These are phyloP conservation scores for Hyposoter didymator DNA, from an alignment of 2,888 invertebrate species.

Conservation along the genomic window DNA sequence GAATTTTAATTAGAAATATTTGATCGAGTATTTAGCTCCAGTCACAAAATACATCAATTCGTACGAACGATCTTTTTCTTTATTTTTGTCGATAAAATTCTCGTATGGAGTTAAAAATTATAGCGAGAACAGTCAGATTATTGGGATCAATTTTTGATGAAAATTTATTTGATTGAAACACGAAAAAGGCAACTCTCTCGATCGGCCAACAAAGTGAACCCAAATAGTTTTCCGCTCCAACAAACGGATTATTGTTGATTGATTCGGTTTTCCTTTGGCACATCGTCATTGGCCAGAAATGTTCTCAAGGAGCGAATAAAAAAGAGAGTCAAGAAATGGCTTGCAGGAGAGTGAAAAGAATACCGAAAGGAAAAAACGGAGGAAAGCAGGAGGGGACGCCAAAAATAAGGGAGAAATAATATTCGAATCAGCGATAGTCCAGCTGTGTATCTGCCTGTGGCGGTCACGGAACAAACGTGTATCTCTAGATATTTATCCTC, in stretches of 20 bases:
- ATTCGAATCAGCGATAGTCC: constrained; percentile 47
- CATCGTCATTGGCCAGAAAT: background rate
- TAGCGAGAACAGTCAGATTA: background rate
- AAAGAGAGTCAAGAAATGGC: background rate
- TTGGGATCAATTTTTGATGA: background rate
- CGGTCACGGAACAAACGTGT: constrained; percentile 51
- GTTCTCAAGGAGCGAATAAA: background rate
- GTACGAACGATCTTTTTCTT: too few species aligned
- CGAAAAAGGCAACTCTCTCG: background rate
- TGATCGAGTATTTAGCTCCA: background rate
- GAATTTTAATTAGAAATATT: background rate
- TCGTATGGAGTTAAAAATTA: background rate
- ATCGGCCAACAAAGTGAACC: background rate
- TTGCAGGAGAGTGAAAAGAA: constrained; percentile 32
- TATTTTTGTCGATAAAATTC: background rate
- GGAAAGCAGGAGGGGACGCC: background rate
- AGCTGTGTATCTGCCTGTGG: constrained; percentile 61
- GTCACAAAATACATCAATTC: background rate
- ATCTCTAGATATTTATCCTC: background rate
- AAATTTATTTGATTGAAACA: background rate
- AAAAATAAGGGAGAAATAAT: constrained; percentile 29
- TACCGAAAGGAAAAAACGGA: background rate
- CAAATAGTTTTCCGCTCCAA: background rate
- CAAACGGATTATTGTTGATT: background rate
- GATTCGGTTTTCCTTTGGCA: background rate